Evolutionary conservation across 2,888 invertebrate genomes (phyloP).

Genomic region (Linnaemya vulpina): DNA sequence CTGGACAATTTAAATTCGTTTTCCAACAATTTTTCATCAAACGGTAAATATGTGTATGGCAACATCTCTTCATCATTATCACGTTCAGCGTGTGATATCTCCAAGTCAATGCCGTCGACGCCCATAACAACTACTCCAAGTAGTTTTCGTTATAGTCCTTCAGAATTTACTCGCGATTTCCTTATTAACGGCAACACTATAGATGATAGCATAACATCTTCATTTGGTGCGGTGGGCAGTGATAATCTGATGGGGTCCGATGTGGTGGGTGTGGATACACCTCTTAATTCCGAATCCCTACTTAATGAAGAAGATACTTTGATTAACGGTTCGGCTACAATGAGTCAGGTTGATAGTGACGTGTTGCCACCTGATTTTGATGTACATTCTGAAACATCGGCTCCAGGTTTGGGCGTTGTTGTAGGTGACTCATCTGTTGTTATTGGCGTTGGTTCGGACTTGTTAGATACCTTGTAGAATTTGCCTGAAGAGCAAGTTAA

Average conservation of each 20-base stretch:
- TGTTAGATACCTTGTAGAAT: slow-evolving; percentile 82
- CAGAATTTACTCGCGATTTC: slow-evolving; percentile 84
- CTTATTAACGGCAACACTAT: slow-evolving; percentile 86
- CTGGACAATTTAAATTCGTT: slow-evolving; percentile 54
- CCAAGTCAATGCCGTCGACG: slow-evolving; percentile 91
- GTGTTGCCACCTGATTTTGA: slow-evolving; percentile 76
- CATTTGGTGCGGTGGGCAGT: slow-evolving; percentile 72
- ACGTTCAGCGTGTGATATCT: slow-evolving; percentile 84
- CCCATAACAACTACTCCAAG: slow-evolving; percentile 85
- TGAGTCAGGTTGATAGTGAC: slow-evolving; percentile 70
- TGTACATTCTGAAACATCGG: slow-evolving; percentile 63
- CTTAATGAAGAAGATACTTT: slow-evolving; percentile 68
- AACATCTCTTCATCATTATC: slow-evolving; percentile 68
- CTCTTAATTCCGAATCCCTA: slow-evolving; percentile 51
- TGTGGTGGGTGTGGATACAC: slow-evolving; percentile 58
- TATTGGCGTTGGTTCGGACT: slow-evolving; percentile 80
- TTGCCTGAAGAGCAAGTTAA: slow-evolving; percentile 80
- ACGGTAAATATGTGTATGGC: slow-evolving; percentile 56
- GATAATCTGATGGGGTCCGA: slow-evolving; percentile 67
- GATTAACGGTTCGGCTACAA: slow-evolving; percentile 71
- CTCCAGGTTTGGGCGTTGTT: slow-evolving; percentile 64
- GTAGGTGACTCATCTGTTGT: slow-evolving; percentile 78
- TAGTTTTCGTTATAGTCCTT: slow-evolving; percentile 85
- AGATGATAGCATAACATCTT: slow-evolving; percentile 81
- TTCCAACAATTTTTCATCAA: slow-evolving; percentile 57